Base-by-base conservation (phyloP, 35 echinoderm and acorn worm species). In the Stichopus chloronotus region DNA sequence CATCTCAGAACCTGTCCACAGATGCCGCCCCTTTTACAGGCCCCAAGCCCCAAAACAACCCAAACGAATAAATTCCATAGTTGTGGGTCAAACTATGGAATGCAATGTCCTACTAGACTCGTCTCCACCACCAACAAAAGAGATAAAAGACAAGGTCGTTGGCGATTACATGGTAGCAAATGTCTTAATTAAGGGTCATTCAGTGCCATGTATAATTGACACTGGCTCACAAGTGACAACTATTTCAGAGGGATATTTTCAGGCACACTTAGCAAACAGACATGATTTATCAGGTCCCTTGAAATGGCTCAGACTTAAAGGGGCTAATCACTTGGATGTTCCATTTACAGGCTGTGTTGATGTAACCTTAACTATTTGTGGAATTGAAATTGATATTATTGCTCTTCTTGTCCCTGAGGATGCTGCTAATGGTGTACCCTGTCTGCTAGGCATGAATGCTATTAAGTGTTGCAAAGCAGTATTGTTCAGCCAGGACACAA, bases 221-320 rank as follows among this genome's bases (percentile, higher is more conserved):
- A n/a, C n/a, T n/a, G n/a, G n/a, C n/a, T n/a, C n/a, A n/a, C n/a
- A n/a, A n/a, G n/a, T n/a, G n/a, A n/a, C n/a, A n/a, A n/a, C n/a
- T 9, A 65, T 90, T 7, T 25, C 60, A 4, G 61, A 90, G 24
- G 6, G 2, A 21, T 90, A 71, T 25, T 90, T 90, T 43, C 20
- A 43, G 7, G 25, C 20, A 74, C 65, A 90, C 54, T 25, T 90
- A 11, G 24, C 58, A 25, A n/a, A 43, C 65, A 65, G 43, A 24
- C 14, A 52, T 56, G 21, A 9, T 57, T 21, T 9, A 5, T 43
- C 59, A 5, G 78, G 25, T 9, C 23, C 59, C 10, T 6, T 30
- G 4, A 4, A 30, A 4, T 90, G 87, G 87, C 87, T 90, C 14
- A 90, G n/a, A 56, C 25, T 90, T 65, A 90, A 19, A 74, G 87